Evolutionary conservation across 2,888 invertebrate genomes (phyloP).

Genomic region (Alviniconcha strummeri): DNA sequence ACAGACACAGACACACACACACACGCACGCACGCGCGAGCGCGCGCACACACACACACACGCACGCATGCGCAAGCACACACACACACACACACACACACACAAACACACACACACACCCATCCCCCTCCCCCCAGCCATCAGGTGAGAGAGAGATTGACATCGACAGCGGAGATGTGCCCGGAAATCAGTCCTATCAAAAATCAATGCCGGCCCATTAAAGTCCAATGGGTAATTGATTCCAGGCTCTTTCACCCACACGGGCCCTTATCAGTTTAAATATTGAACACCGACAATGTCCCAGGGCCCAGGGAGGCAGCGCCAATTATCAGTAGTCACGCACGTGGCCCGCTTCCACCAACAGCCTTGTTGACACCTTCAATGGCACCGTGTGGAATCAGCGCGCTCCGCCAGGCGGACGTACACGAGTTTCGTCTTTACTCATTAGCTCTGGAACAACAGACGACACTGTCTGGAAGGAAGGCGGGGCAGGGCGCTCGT

Average conservation of each 20-base stretch:
- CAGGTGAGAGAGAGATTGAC: neutral
- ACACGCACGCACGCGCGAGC: too few relatives aligned
- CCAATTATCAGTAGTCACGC: conserved; percentile 4
- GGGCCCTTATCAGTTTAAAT: conserved; percentile 14
- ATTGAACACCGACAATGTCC: neutral
- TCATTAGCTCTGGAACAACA: conserved; percentile 4
- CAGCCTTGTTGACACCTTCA: neutral
- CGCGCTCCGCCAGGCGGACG: neutral
- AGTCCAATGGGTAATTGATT: neutral
- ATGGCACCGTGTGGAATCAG: neutral
- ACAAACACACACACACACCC: neutral
- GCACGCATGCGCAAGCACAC: too few relatives aligned
- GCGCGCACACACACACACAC: too few relatives aligned
- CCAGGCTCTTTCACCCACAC: neutral
- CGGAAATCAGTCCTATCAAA: neutral
- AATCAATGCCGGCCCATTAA: neutral
- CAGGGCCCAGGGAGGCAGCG: neutral
- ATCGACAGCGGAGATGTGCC: neutral
- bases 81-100: too few relatives aligned
- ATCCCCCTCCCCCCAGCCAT: neutral
- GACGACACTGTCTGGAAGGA: neutral
- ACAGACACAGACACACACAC: too few relatives aligned
- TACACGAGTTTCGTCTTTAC: neutral
- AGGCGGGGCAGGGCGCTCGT: too few relatives aligned
- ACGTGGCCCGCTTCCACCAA: neutral